These are phyloP conservation scores for Procambarus clarkii DNA, from an alignment of 1,140 invertebrate species.

Conservation along the genomic window DNA sequence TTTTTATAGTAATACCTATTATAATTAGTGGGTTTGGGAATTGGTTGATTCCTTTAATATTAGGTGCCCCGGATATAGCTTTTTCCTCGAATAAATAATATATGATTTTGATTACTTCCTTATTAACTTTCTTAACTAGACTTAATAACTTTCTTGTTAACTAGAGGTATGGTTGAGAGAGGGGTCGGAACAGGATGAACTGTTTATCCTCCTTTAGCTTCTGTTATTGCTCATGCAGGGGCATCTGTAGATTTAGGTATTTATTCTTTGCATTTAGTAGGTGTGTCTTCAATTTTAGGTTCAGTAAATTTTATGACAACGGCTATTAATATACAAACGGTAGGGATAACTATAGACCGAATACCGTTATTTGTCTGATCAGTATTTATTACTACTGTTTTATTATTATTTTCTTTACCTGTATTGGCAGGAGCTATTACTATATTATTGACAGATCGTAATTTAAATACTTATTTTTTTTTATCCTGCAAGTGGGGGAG, in stretches of 20 bases:
- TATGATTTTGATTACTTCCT: neutral
- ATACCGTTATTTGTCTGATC: constrained; percentile 80
- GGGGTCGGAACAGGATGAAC: constrained; percentile 29
- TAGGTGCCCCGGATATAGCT: neutral
- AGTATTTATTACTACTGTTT: constrained; percentile 82
- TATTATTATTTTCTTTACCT: constrained; percentile 82
- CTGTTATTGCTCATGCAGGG: neutral
- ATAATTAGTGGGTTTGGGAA: too few species aligned
- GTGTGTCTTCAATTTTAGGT: constrained; percentile 75
- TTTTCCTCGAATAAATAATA: neutral
- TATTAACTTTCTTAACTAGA: too few species aligned
- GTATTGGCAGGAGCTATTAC: constrained; percentile 83
- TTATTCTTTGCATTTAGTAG: constrained; percentile 75
- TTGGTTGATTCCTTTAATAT: neutral
- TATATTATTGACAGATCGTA: constrained; percentile 79
- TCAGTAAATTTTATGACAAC: constrained; percentile 76
- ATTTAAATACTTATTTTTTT: constrained; percentile 78
- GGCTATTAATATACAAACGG: constrained; percentile 75
- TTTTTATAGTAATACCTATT: too few species aligned
- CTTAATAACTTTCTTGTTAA: neutral
- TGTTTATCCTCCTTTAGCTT: constrained; percentile 15
- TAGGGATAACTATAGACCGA: constrained; percentile 74
- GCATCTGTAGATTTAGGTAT: constrained; percentile 66
- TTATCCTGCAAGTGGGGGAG: constrained; percentile 77
- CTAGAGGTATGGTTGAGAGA: constrained; percentile 17